Evolutionary conservation across 2,113 vertebrate species (phyloP).

Genomic region (Hydropotes inermis): DNA sequence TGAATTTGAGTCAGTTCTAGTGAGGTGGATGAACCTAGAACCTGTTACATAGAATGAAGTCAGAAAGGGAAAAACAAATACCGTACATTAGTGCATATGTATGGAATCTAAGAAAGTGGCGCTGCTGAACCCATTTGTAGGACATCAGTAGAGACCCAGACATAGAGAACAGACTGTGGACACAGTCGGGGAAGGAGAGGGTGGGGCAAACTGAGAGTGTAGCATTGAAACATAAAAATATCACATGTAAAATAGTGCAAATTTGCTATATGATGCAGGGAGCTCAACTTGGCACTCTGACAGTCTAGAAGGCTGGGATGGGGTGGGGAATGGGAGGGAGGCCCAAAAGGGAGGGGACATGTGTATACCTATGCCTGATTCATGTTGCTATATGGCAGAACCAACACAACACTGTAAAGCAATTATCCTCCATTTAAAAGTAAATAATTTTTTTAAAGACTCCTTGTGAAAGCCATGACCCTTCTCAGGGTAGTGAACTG

Average conservation of each 20-base stretch:
- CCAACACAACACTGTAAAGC: neutral
- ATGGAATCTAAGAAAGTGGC: neutral
- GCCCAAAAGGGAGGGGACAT: neutral
- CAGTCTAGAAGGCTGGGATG: neutral
- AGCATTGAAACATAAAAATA: neutral
- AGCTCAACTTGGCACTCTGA: neutral
- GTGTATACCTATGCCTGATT: neutral
- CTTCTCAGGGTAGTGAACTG: neutral
- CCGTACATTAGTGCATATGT: accelerated
- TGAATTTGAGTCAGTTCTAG: neutral
- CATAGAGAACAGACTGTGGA: neutral
- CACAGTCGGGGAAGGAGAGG: neutral
- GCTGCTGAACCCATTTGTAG: neutral
- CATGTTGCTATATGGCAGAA: neutral
- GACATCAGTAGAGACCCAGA: neutral
- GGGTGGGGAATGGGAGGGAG: neutral
- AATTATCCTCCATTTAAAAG: neutral
- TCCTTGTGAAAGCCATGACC: neutral
- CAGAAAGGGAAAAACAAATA: neutral
- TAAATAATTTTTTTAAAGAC: neutral
- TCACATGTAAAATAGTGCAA: neutral
- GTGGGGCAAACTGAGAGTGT: neutral
- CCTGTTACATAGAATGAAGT: neutral
- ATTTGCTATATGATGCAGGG: neutral
- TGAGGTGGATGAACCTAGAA: neutral